Percentiles rank a stretch among this genome's conserved stretches.
These are phyloP conservation scores for Enteromius thamalakanensis DNA, from an alignment of 2,797 vertebrate genomes.

Conservation along the genomic window DNA sequence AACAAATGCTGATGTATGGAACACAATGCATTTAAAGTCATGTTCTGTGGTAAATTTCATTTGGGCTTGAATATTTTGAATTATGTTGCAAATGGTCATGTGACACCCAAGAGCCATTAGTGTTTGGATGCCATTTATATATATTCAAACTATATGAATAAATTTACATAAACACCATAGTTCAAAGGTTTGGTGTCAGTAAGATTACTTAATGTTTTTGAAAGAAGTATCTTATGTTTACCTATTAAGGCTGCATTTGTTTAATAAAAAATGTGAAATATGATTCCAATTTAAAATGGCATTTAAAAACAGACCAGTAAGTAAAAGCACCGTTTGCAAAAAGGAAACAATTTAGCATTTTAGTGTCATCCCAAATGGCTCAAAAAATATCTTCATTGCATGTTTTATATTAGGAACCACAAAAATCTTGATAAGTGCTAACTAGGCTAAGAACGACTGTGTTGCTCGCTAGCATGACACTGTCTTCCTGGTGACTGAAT, in stretches of 20 bases:
- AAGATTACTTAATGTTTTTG: background rate
- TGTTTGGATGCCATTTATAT: background rate
- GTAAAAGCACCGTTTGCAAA: background rate
- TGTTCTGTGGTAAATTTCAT: background rate
- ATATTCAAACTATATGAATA: background rate
- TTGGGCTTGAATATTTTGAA: background rate
- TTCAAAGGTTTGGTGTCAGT: background rate
- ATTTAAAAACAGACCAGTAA: too few species aligned
- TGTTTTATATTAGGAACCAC: background rate
- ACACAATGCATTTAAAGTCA: background rate
- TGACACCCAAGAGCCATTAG: background rate
- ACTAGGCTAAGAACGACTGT: slow-evolving; percentile 7
- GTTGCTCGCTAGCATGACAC: background rate
- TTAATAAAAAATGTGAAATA: background rate
- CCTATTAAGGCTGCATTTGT: background rate
- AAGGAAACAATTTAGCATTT: background rate
- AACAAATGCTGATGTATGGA: background rate
- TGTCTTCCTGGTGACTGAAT: slow-evolving; percentile 51
- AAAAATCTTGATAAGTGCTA: background rate
- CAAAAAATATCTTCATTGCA: background rate
- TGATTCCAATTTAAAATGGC: background rate
- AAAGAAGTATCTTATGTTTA: background rate
- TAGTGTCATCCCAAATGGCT: background rate
- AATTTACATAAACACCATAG: background rate
- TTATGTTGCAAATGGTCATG: background rate